phyloP scores from a whole-genome alignment of 1,140 invertebrate species.

The Plectus sambesii region DNA sequence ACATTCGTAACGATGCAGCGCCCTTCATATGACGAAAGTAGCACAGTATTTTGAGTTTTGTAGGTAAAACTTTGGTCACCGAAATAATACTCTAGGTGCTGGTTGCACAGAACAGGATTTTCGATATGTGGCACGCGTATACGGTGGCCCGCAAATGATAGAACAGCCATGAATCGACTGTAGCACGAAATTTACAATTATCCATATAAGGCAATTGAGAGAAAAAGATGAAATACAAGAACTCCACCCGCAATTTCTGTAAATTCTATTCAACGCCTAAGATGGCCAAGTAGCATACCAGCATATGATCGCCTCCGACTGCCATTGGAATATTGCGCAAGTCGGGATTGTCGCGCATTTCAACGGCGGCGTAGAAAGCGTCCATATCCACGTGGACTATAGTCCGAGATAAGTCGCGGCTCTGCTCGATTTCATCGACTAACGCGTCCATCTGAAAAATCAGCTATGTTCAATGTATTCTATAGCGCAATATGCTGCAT shows the following conservation, averaged over 20 bases:
- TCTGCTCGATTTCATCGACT: slow-evolving; percentile 9
- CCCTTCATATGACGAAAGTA: too few species aligned
- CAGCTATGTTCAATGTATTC: not conserved
- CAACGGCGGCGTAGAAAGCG: slow-evolving; percentile 59
- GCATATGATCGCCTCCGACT: slow-evolving; percentile 55
- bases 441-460: slow-evolving; percentile 16
- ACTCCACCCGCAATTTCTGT: too few species aligned
- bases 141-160: too few species aligned
- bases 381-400: slow-evolving; percentile 61
- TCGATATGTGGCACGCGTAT: too few species aligned
- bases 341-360: slow-evolving; percentile 55
- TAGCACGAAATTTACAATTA: too few species aligned
- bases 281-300: slow-evolving; percentile 50
- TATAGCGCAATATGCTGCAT: not conserved
- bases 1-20: too few species aligned
- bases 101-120: too few species aligned
- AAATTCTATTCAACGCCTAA: not conserved
- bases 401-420: slow-evolving; percentile 49
- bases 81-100: too few species aligned
- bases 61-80: not conserved
- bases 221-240: not conserved
- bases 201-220: slow-evolving; percentile 15
- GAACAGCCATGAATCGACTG: too few species aligned
- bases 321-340: slow-evolving; percentile 57
- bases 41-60: too few species aligned